Evolutionary conservation across 1,140 invertebrate genomes (phyloP).

Genomic region (Trialeurodes vaporariorum): DNA sequence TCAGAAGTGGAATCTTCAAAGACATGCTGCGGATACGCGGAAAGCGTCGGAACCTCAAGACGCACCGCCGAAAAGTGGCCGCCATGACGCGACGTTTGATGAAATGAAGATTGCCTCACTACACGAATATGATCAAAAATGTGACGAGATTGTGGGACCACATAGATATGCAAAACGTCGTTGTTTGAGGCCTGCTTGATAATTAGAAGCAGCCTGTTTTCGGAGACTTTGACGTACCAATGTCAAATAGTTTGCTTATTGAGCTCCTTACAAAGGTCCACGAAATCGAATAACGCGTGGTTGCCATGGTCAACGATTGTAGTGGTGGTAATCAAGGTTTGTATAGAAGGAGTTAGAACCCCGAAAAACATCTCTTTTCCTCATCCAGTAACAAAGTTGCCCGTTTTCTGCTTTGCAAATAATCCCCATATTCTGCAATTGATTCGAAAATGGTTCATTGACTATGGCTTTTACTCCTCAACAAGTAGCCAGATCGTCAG

Average conservation of each 20-base stretch:
- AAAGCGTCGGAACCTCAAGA: not conserved
- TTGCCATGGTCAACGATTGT: too few relatives aligned
- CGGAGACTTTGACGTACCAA: not conserved
- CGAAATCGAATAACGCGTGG: not conserved
- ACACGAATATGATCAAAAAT: conserved; percentile 1
- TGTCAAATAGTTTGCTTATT: not conserved
- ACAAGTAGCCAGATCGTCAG: too few relatives aligned
- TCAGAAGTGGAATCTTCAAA: not conserved
- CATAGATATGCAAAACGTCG: conserved; percentile 5
- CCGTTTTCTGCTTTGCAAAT: not conserved
- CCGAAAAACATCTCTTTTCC: not conserved
- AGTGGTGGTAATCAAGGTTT: too few relatives aligned
- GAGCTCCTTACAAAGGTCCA: not conserved
- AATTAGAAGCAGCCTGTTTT: not conserved
- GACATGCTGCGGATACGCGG: not conserved
- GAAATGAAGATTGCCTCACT: not conserved
- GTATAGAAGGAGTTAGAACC: not conserved
- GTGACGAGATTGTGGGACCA: conserved; percentile 3
- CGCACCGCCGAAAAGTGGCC: not conserved
- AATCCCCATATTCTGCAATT: too few relatives aligned
- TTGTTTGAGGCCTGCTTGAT: conserved; percentile 3
- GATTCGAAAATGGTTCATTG: too few relatives aligned
- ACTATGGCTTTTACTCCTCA: too few relatives aligned
- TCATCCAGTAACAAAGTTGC: not conserved
- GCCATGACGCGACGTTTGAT: not conserved